These are phyloP conservation scores for Acrobasis suavella DNA, from an alignment of 2,888 invertebrate genomes.

Conservation along the genomic window DNA sequence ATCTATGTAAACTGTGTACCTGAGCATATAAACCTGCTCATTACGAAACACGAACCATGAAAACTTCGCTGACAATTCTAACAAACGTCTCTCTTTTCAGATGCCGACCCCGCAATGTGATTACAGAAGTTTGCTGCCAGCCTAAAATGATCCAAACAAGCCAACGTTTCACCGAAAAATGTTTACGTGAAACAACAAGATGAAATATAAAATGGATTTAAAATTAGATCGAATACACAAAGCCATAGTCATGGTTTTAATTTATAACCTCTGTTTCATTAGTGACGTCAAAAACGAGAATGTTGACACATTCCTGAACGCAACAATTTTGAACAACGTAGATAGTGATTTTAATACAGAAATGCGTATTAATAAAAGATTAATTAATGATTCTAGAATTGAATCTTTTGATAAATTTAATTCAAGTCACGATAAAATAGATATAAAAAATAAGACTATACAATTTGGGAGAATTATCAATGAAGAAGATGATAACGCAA, in stretches of 20 bases:
- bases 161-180: constrained; percentile 27
- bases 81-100: constrained; percentile 15
- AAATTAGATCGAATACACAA: constrained; percentile 28
- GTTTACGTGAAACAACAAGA: constrained; percentile 29
- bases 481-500: constrained; percentile 37
- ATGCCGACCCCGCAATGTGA: constrained; percentile 6
- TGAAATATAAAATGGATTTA: constrained; percentile 37
- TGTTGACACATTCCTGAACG: constrained; percentile 31
- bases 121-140: constrained; percentile 13
- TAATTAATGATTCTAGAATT: background rate
- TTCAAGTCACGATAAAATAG: constrained; percentile 25
- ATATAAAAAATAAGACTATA: constrained; percentile 25
- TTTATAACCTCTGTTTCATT: constrained; percentile 38
- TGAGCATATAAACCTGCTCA: background rate
- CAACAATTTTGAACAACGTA: constrained; percentile 37
- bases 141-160: constrained; percentile 11
- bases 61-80: constrained; percentile 16
- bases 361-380: constrained; percentile 10
- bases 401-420: background rate
- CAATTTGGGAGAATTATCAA: constrained; percentile 41
- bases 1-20: background rate
- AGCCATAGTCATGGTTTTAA: constrained; percentile 34
- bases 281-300: constrained; percentile 33
- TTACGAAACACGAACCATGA: constrained; percentile 8
- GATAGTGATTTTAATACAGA: constrained; percentile 39